Evolutionary conservation across 1,140 invertebrate species (phyloP).

Genomic region (Papilio polyxenes): DNA sequence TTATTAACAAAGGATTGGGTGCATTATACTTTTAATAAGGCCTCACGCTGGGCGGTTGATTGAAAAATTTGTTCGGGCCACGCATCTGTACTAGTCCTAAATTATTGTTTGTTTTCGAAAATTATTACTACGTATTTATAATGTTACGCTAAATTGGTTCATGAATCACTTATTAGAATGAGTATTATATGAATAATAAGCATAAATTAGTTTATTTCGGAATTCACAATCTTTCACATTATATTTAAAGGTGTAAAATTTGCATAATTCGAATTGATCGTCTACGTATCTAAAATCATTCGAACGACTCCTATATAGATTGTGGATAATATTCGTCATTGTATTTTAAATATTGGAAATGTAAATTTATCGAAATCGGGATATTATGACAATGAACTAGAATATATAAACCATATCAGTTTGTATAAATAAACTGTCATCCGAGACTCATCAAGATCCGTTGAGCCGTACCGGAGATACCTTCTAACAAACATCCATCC

Average conservation of each 20-base stretch:
- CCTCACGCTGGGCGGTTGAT: slow-evolving; percentile 64
- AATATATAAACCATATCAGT: slow-evolving; percentile 53
- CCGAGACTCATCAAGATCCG: too few species aligned
- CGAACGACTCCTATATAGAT: not conserved
- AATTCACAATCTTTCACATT: too few species aligned
- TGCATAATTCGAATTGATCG: not conserved
- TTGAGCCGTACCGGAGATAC: too few species aligned
- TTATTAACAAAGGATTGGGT: slow-evolving; percentile 51
- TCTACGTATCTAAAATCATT: not conserved
- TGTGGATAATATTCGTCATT: not conserved
- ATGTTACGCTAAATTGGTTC: slow-evolving; percentile 39
- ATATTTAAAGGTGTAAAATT: not conserved
- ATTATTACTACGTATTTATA: slow-evolving; percentile 39
- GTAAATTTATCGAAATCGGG: not conserved
- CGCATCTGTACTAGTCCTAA: slow-evolving; percentile 44
- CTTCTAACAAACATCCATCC: too few species aligned
- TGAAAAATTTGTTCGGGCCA: slow-evolving; percentile 63
- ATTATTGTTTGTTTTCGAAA: slow-evolving; percentile 51
- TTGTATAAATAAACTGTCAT: slow-evolving; percentile 56
- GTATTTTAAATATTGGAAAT: not conserved
- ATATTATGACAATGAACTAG: slow-evolving; percentile 47
- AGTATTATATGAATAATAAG: not conserved
- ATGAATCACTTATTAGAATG: not conserved
- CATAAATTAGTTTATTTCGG: too few species aligned
- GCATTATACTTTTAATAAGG: slow-evolving; percentile 71